phyloP scores from a whole-genome alignment of 2,113 vertebrate genomes.

The Lampris megalopsis region DNA sequence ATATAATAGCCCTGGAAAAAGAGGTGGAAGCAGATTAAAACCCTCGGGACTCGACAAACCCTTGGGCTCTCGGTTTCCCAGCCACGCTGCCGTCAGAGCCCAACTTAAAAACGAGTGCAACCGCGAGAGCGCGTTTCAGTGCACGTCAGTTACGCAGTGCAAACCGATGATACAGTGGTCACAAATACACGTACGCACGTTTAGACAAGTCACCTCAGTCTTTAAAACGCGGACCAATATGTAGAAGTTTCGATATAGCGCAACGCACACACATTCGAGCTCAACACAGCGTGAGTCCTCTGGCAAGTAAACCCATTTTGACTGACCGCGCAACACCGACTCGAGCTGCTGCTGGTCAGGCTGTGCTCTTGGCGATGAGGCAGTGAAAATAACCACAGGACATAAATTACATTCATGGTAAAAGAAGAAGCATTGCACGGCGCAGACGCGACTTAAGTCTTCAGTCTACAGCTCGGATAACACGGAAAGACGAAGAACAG shows the following conservation, averaged over 20 bases:
- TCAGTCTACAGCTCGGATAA: slow-evolving; percentile 1
- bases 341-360: slow-evolving; percentile 7
- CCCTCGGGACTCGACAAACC: slow-evolving; percentile 25
- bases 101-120: slow-evolving; percentile 34
- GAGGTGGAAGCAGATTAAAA: slow-evolving; percentile 3
- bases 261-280: slow-evolving; percentile 47
- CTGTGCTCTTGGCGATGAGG: slow-evolving; percentile 18
- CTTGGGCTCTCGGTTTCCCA: slow-evolving; percentile 17
- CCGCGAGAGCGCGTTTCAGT: slow-evolving; percentile 59
- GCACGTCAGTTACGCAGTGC: slow-evolving; percentile 63
- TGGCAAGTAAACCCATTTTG: slow-evolving; percentile 13
- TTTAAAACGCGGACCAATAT: slow-evolving; percentile 55
- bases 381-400: slow-evolving; percentile 43
- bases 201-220: slow-evolving; percentile 39
- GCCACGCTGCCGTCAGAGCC: slow-evolving; percentile 19
- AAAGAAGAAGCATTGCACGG: slow-evolving; percentile 19
- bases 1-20: slow-evolving; percentile 29
- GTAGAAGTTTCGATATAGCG: slow-evolving; percentile 60
- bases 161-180: slow-evolving; percentile 42
- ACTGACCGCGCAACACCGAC: slow-evolving; percentile 16
- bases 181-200: slow-evolving; percentile 38
- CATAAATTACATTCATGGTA: slow-evolving; percentile 69
- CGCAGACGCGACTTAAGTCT: slow-evolving; percentile 1
- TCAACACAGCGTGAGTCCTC: slow-evolving; percentile 42
- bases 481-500: slow-evolving; percentile 5